These are phyloP conservation scores for Conopomorpha cramerella DNA, from an alignment of 1,140 invertebrate species.

Conservation along the genomic window DNA sequence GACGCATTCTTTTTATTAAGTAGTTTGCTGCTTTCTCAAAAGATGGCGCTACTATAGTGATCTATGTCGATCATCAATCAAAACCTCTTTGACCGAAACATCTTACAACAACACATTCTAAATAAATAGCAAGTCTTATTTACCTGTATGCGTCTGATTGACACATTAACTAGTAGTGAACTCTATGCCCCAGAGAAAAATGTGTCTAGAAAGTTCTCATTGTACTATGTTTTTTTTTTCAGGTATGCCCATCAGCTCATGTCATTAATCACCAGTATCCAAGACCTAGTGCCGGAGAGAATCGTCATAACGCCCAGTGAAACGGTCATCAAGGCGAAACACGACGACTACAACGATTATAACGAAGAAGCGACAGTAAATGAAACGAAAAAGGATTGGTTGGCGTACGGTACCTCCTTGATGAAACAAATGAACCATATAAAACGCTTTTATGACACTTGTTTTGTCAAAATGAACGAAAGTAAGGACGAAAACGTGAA, in stretches of 20 bases:
- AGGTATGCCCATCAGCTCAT: slow-evolving; percentile 25
- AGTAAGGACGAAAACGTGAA: slow-evolving; percentile 11
- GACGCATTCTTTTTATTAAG: too few species aligned
- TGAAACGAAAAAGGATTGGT: slow-evolving; percentile 5
- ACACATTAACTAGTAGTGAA: background rate
- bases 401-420: slow-evolving; percentile 14
- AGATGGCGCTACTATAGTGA: too few species aligned
- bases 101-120: background rate
- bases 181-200: too few species aligned
- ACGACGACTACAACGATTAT: slow-evolving; percentile 9
- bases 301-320: slow-evolving; percentile 22
- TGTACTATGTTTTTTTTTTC: slow-evolving; percentile 10
- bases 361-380: slow-evolving; percentile 10
- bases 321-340: slow-evolving; percentile 13
- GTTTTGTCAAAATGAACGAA: slow-evolving; percentile 26
- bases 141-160: too few species aligned
- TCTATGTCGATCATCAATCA: too few species aligned
- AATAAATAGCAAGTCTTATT: background rate
- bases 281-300: slow-evolving; percentile 23
- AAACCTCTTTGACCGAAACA: background rate
- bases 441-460: slow-evolving; percentile 26
- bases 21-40: too few species aligned
- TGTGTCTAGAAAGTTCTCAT: too few species aligned
- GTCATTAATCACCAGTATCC: slow-evolving; percentile 23
- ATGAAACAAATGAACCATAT: slow-evolving; percentile 16